Conservation (phyloP, 2,113 vertebrate genomes). For the Arenaria interpres region DNA sequence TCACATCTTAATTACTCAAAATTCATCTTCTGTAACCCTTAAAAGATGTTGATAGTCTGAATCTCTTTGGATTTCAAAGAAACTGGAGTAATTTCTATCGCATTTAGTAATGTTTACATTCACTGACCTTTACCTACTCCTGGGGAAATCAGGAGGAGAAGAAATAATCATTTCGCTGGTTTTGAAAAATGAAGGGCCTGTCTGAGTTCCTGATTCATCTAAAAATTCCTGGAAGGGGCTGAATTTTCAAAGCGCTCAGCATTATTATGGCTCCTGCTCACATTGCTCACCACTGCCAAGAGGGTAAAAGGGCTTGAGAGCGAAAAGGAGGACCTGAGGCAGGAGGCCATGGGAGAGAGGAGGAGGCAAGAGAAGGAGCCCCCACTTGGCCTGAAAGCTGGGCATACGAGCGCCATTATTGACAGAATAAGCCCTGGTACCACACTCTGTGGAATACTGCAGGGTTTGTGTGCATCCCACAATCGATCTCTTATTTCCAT, state of each 20-base stretch:
- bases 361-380: not conserved
- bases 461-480: not conserved
- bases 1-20: not conserved
- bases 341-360: not conserved
- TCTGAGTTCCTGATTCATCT: not conserved
- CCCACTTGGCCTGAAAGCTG: not conserved
- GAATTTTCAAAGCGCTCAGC: not conserved
- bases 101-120: not conserved
- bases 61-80: not conserved
- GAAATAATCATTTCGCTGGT: not conserved
- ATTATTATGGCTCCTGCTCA: not conserved
- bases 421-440: not conserved
- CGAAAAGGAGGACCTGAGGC: accelerated
- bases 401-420: accelerated
- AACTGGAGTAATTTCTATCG: not conserved
- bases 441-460: not conserved
- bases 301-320: not conserved
- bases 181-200: not conserved
- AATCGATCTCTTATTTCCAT: not conserved
- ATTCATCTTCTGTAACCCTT: not conserved
- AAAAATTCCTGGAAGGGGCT: not conserved
- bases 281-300: not conserved
- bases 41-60: not conserved
- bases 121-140: not conserved
- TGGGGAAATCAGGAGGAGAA: not conserved